A percentile compares a stretch with the other conserved stretches of the same genome.
phyloP scores from a whole-genome alignment of 2,113 vertebrate species.

The Scatophagus argus region DNA sequence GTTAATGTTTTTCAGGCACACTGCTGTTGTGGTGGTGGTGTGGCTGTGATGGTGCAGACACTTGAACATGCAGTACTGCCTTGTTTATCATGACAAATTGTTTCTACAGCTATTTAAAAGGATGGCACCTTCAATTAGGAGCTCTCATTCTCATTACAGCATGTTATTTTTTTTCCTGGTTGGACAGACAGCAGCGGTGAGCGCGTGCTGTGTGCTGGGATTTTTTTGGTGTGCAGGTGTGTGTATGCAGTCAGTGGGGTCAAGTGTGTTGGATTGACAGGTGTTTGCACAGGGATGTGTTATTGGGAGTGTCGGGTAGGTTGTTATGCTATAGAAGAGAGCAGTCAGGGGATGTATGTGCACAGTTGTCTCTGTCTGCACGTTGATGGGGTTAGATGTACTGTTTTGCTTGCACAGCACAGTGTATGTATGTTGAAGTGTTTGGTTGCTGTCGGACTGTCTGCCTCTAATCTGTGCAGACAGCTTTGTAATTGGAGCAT shows the following conservation, averaged over 20 bases:
- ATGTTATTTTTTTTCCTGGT: conserved; percentile 53
- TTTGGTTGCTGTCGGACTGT: conserved; percentile 64
- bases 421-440: conserved; percentile 42
- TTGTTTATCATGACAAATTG: conserved; percentile 58
- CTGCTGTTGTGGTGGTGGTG: neutral
- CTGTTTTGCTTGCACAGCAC: conserved; percentile 21
- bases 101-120: conserved; percentile 70
- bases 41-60: conserved; percentile 27
- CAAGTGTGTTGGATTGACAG: conserved; percentile 44
- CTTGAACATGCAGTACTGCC: conserved; percentile 19
- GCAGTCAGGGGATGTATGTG: conserved; percentile 15
- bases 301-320: conserved; percentile 24
- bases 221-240: conserved; percentile 1
- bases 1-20: conserved; percentile 10
- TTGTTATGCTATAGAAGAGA: conserved; percentile 29
- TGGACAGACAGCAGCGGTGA: conserved; percentile 53
- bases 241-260: conserved; percentile 26
- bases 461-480: conserved; percentile 73
- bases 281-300: conserved; percentile 14
- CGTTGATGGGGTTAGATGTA: conserved; percentile 45
- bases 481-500: conserved; percentile 75
- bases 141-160: conserved; percentile 67
- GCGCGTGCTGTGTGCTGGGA: conserved; percentile 42
- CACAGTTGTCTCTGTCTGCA: conserved; percentile 9
- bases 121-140: conserved; percentile 71